phyloP scores from a whole-genome alignment of 2,888 invertebrate genomes.

The Agrotis ipsilon region DNA sequence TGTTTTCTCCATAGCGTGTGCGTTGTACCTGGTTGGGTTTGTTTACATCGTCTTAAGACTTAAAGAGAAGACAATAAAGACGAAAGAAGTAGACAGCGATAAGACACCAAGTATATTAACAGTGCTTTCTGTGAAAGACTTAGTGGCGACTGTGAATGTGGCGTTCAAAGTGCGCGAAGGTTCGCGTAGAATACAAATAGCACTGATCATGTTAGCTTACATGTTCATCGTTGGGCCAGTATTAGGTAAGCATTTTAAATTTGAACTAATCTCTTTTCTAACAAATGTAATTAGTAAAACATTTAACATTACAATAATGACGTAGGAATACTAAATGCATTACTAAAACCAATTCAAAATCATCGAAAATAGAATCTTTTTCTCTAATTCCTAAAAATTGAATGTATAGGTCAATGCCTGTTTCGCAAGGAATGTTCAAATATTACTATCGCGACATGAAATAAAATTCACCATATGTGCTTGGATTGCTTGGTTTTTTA shows the following conservation, averaged over 20 bases:
- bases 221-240: slow-evolving; percentile 90
- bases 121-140: slow-evolving; percentile 82
- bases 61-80: slow-evolving; percentile 81
- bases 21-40: slow-evolving; percentile 86
- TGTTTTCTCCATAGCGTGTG: slow-evolving; percentile 85
- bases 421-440: slow-evolving; percentile 49
- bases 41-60: slow-evolving; percentile 85
- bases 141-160: slow-evolving; percentile 87
- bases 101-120: slow-evolving; percentile 75
- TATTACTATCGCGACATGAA: slow-evolving; percentile 56
- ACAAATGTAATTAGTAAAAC: not conserved
- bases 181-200: slow-evolving; percentile 82
- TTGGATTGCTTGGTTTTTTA: slow-evolving; percentile 77
- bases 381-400: slow-evolving; percentile 2
- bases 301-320: not conserved
- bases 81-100: slow-evolving; percentile 75
- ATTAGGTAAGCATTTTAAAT: slow-evolving; percentile 79
- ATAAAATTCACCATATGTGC: slow-evolving; percentile 69
- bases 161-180: slow-evolving; percentile 82
- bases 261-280: not conserved
- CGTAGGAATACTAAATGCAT: not conserved
- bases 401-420: slow-evolving; percentile 26
- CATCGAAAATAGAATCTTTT: not conserved
- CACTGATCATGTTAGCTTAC: slow-evolving; percentile 85
- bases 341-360: slow-evolving; percentile 5